Evolutionary conservation across 2,113 vertebrate genomes (phyloP), one percentile per base, ranked within the genome.

Genomic region (Panthera uncia): DNA sequence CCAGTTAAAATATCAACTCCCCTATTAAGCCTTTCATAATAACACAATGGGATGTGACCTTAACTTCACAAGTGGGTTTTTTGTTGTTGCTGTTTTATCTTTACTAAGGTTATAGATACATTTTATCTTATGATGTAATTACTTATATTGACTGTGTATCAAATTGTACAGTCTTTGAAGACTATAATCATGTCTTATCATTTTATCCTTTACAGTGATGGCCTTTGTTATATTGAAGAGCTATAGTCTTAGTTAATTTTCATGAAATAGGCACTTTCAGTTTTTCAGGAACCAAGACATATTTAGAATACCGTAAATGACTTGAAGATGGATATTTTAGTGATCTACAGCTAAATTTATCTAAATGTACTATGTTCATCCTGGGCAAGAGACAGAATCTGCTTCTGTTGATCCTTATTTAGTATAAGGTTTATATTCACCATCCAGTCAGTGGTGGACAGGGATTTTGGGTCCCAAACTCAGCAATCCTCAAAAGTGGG

Each of bases 211-310:
- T 71, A 74, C 9, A 89, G 15, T 41, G 6, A 69, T 69, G 18
- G 31, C 27, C 31, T 89, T 78, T 13, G 68, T 76, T 50, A 52
- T 48, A 31, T 52, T 52, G 8, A 76, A 89, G 65, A 91, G 48
- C 21, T 90, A 41, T 73, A 95, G 73, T 69, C 36, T 93, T 68
- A 71, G 55, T 82, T 92, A 96, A 73, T 52, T 79, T 92, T 93
- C n/a, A 38, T 82, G 73, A 96, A 94, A 84, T 29, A 93, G 57
- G 4, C 3, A 27, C 57, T 71, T 84, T 66, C 19, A 65, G 31
- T 4, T 91, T 95, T 52, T 41, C 55, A 86, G 21, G 9, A 63
- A 71, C 11, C 4, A 45, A 93, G 36, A 41, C 1, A 16, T 93
- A 88, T 95, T 96, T 85, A 85, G 19, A 94, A 81, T 73, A 61